Base-by-base conservation (phyloP, 2,888 invertebrate genomes). In the Taphrorychus bicolor region DNA sequence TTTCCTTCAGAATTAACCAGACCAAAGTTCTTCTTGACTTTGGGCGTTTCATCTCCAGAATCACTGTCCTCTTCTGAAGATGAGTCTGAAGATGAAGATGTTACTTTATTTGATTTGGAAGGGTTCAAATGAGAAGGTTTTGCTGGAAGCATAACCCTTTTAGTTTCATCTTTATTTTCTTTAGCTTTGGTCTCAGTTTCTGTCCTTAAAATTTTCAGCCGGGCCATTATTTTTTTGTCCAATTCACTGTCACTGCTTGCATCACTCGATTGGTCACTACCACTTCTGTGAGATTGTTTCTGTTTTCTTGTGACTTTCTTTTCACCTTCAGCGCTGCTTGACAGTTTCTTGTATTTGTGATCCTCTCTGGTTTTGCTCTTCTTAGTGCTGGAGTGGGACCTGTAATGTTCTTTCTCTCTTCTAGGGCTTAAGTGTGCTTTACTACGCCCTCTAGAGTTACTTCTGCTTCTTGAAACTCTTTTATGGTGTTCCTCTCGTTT, bases 1-100 rank as follows among this genome's bases (percentile, higher is more conserved):
- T 77, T 77, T 22, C 83, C 83, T 72, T 82, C 82, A 2, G 81
- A 79, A 59, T 74, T 78, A 2, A 83, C 81, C 42, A 84, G 75
- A 32, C 84, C 84, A 74, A 79, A 84, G 54, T 24, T 70, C 71
- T 69, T 76, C 9, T 19, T 51, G 54, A 79, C 78, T 70, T 83
- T 77, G 81, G 1, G 41, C 19, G 40, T 66, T 16, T 69, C 65
- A 54, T 65, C 58, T 40, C 63, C 76, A 76, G 64, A 65, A 51
- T 65, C 69, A 56, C 49, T 64, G 53, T 73, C 74, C 60, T 76
- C 73, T 66, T 77, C 75, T 41, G 74, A 72, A 48, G 73, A 69
- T 18, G 66, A 70, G 14, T 19, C 21, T 48, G 45, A 42, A n/a
- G 14, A 24, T 11, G 49, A 49, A 45, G 58, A 54, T 69, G 19